A percentile compares a stretch with the other conserved stretches of the same genome.
Evolutionary conservation across 1,140 invertebrate genomes (phyloP).

Genomic region (Lanistes nyassanus): DNA sequence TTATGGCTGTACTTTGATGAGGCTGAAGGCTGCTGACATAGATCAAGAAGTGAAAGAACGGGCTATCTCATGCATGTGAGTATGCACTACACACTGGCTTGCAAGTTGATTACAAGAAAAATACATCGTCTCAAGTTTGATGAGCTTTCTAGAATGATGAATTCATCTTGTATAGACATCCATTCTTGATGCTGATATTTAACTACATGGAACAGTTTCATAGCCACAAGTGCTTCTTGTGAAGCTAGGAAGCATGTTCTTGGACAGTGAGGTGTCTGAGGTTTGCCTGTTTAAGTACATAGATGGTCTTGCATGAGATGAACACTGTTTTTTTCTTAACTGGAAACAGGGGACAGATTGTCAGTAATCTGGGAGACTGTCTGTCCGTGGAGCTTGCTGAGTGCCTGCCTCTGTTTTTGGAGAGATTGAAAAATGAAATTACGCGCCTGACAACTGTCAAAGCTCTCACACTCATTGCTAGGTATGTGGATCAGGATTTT

Average conservation of each 20-base stretch:
- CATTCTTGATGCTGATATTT: too few relatives aligned
- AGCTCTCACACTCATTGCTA: constrained; percentile 92
- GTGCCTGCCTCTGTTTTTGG: constrained; percentile 93
- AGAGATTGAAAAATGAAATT: constrained; percentile 95
- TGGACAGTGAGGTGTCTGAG: too few relatives aligned
- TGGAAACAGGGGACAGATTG: constrained; percentile 80
- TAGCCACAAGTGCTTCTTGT: too few relatives aligned
- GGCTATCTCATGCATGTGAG: constrained; percentile 92
- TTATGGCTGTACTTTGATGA: constrained; percentile 83
- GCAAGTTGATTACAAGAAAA: neutral
- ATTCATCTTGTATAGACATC: too few relatives aligned
- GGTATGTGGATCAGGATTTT: constrained; percentile 57
- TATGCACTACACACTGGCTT: too few relatives aligned
- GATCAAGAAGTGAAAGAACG: constrained; percentile 99
- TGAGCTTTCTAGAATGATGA: too few relatives aligned
- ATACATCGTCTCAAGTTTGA: neutral
- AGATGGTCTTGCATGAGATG: neutral
- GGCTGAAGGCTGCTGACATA: constrained; percentile 93
- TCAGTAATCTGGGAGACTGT: constrained; percentile 90
- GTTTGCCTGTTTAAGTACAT: too few relatives aligned
- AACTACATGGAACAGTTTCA: too few relatives aligned
- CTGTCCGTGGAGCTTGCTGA: constrained; percentile 79
- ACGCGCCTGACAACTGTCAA: constrained; percentile 96
- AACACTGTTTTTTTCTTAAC: constrained; percentile 26
- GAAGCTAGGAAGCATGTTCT: too few relatives aligned